These are phyloP conservation scores for Alloscopus bannaensis DNA, from an alignment of 2,888 invertebrate genomes.

Conservation along the genomic window DNA sequence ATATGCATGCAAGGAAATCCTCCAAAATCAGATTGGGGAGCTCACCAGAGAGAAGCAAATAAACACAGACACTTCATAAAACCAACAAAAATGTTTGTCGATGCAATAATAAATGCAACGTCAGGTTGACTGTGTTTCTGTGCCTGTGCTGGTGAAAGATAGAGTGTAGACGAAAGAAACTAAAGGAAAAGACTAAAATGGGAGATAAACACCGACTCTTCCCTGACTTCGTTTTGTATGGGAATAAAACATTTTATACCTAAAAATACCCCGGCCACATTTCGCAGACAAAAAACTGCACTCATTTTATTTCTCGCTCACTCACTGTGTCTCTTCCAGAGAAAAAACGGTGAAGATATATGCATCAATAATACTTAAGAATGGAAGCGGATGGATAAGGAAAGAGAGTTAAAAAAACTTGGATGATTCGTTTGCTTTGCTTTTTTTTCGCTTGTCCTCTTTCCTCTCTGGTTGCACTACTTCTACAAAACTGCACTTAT, in stretches of 20 bases:
- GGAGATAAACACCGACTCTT: conserved; percentile 48
- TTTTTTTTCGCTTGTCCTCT: conserved; percentile 55
- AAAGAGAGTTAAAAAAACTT: conserved; percentile 41
- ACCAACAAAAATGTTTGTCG: conserved; percentile 64
- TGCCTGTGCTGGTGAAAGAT: conserved; percentile 36
- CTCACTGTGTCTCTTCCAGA: too few species aligned
- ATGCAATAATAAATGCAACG: conserved; percentile 64
- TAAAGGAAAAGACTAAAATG: conserved; percentile 49
- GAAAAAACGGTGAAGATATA: too few species aligned
- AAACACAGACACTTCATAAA: conserved; percentile 57
- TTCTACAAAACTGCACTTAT: conserved; percentile 41
- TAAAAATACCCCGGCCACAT: too few species aligned
- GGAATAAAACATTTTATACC: too few species aligned
- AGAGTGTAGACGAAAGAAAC: conserved; percentile 40
- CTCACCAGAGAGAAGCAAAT: too few species aligned
- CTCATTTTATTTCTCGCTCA: too few species aligned
- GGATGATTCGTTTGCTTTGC: conserved; percentile 50
- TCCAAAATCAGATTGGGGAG: too few species aligned
- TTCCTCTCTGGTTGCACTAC: conserved; percentile 35
- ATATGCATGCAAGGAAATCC: conserved; percentile 11
- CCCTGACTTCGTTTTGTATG: too few species aligned
- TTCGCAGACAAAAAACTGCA: too few species aligned
- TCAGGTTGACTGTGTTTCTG: conserved; percentile 46
- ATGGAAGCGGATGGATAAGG: conserved; percentile 16
- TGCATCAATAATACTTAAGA: conserved; percentile 30